These are phyloP conservation scores for Allolobophora icterica DNA, from an alignment of 2,888 invertebrate species.

Conservation along the genomic window DNA sequence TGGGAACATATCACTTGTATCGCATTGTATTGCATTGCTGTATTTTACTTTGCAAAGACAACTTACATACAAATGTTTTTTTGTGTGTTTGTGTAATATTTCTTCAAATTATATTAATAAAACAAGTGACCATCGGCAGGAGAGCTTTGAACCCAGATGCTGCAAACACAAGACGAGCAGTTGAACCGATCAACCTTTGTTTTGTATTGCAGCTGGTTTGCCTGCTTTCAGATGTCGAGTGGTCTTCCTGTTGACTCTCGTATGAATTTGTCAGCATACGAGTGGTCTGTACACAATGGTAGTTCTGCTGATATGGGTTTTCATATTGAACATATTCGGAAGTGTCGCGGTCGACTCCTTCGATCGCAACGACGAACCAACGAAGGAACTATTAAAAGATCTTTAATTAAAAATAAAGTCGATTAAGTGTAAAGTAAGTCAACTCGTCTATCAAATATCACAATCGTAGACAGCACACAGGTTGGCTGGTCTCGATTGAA, in stretches of 20 bases:
- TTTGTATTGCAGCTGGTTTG: neutral
- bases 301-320: neutral
- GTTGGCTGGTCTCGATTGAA: too few species aligned
- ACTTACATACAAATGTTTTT: too few species aligned
- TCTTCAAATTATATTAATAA: neutral
- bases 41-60: too few species aligned
- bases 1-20: too few species aligned
- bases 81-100: neutral
- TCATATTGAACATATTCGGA: constrained; percentile 8
- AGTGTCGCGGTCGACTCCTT: too few species aligned
- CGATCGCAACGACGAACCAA: too few species aligned
- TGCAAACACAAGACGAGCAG: neutral
- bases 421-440: too few species aligned
- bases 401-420: too few species aligned
- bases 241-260: neutral
- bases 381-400: too few species aligned
- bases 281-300: neutral
- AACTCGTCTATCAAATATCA: too few species aligned
- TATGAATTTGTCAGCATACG: neutral
- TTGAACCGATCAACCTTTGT: neutral
- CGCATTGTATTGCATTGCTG: too few species aligned
- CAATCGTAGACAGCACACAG: too few species aligned
- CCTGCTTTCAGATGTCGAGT: neutral
- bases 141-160: neutral
- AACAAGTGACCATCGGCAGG: neutral